A percentile compares a stretch with the other conserved stretches of the same genome.
Conservation (phyloP, 2,113 vertebrate genomes). For the Zosterops hypoxanthus region DNA sequence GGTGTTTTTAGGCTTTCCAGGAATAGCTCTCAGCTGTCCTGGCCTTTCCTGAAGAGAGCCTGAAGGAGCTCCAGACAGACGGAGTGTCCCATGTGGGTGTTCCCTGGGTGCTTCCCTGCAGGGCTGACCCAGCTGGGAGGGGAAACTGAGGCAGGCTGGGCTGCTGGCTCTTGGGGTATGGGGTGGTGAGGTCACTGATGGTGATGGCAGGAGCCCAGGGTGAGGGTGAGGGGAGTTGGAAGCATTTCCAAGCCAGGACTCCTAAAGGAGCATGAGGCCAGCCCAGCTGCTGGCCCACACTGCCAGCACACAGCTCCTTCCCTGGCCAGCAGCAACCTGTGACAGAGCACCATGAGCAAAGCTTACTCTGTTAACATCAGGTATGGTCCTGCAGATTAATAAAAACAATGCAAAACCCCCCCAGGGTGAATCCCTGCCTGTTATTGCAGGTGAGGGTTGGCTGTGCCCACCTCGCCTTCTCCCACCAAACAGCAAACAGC, state of each 20-base stretch:
- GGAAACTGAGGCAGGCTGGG: background rate
- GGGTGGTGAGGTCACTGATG: background rate
- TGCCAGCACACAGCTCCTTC: background rate
- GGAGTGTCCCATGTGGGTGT: background rate
- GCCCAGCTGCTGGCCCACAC: background rate
- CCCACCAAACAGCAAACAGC: background rate
- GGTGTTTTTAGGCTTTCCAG: background rate
- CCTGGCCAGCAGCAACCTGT: fast-evolving
- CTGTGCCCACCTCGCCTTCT: background rate
- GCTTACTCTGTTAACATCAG: fast-evolving
- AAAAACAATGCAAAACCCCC: fast-evolving
- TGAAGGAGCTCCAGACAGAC: background rate
- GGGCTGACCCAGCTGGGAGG: fast-evolving
- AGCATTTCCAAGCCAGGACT: background rate
- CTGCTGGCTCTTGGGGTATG: fast-evolving
- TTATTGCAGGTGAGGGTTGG: background rate
- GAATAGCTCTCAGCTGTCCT: conserved; percentile 34
- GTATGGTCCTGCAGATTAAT: fast-evolving
- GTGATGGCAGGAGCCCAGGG: background rate
- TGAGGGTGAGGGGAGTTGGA: background rate
- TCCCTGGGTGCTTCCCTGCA: background rate
- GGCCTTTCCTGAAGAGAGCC: background rate
- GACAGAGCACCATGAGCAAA: fast-evolving
- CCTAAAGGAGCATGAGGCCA: background rate
- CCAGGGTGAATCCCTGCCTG: fast-evolving